Evolutionary conservation across 2,888 invertebrate genomes (phyloP).

Genomic region (Drosophila sordidula): DNA sequence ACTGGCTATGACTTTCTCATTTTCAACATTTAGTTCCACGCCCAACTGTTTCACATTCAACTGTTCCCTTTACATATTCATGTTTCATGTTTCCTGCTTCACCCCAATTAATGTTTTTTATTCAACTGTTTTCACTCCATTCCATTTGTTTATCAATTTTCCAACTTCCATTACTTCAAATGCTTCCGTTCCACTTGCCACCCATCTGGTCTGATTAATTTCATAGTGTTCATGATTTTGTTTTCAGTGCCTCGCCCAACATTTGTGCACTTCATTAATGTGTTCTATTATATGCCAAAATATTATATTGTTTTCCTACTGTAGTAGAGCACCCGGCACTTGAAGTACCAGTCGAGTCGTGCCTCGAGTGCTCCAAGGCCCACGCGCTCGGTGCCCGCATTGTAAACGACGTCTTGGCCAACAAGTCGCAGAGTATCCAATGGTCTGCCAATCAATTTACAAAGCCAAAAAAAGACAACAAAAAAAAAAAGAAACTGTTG

Average conservation of each 20-base stretch:
- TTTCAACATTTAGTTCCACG: too few relatives aligned
- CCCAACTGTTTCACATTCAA: background rate
- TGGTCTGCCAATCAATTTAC: constrained; percentile 58
- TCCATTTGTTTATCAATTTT: background rate
- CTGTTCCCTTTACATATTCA: too few relatives aligned
- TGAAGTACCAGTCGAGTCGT: constrained; percentile 26
- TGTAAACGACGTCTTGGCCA: constrained; percentile 44
- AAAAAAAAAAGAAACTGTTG: constrained; percentile 43
- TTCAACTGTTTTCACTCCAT: too few relatives aligned
- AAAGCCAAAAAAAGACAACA: constrained; percentile 20
- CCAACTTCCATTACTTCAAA: background rate
- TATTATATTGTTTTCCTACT: constrained; percentile 26
- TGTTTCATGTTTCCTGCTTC: too few relatives aligned
- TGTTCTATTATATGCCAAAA: constrained; percentile 25
- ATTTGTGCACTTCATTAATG: constrained; percentile 11
- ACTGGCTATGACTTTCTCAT: too few relatives aligned
- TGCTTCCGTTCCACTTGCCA: constrained; percentile 1
- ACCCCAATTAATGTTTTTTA: too few relatives aligned
- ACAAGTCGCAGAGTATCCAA: constrained; percentile 21
- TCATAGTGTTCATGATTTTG: constrained; percentile 2
- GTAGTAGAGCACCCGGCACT: constrained; percentile 24
- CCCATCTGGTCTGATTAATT: background rate
- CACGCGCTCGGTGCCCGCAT: constrained; percentile 16
- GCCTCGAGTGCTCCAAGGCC: constrained; percentile 24
- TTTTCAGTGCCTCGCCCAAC: background rate